These are phyloP conservation scores for Drosophila austrosaltans DNA, from an alignment of 2,888 invertebrate genomes.

Conservation along the genomic window DNA sequence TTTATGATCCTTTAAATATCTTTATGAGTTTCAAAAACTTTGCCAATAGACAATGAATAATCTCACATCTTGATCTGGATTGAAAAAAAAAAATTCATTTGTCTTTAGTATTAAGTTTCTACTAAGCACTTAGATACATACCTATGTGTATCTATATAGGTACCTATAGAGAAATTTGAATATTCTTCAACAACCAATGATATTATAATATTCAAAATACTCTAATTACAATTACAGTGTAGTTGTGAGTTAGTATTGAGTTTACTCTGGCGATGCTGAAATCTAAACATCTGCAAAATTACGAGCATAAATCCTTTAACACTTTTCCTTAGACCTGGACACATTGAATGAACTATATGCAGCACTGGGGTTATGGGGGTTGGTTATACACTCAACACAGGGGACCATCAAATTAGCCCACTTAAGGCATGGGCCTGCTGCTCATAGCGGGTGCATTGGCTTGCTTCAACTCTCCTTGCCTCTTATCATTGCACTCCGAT, in stretches of 20 bases:
- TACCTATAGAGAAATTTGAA: too few species aligned
- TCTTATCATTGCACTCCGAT: slow-evolving; percentile 17
- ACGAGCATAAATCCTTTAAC: slow-evolving; percentile 81
- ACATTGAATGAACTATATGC: slow-evolving; percentile 6
- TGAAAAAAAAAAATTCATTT: too few species aligned
- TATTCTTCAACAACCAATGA: too few species aligned
- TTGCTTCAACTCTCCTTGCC: slow-evolving; percentile 20
- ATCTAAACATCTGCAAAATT: slow-evolving; percentile 81
- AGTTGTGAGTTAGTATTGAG: slow-evolving; percentile 9
- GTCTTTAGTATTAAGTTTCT: too few species aligned
- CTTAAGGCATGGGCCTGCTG: slow-evolving; percentile 71
- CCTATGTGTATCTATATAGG: too few species aligned
- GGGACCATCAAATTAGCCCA: slow-evolving; percentile 81
- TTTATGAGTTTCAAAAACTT: too few species aligned
- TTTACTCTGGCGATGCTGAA: slow-evolving; percentile 50
- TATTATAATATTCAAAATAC: too few species aligned
- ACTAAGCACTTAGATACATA: too few species aligned
- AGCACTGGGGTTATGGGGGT: slow-evolving; percentile 56
- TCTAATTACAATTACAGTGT: not conserved
- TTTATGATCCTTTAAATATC: too few species aligned
- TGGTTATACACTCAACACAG: slow-evolving; percentile 57
- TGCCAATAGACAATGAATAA: too few species aligned
- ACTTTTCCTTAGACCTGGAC: slow-evolving; percentile 66
- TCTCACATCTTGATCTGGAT: too few species aligned
- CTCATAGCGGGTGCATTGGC: slow-evolving; percentile 65